These are phyloP conservation scores for Rotaria socialis DNA, from an alignment of 2,888 invertebrate species.

Conservation along the genomic window DNA sequence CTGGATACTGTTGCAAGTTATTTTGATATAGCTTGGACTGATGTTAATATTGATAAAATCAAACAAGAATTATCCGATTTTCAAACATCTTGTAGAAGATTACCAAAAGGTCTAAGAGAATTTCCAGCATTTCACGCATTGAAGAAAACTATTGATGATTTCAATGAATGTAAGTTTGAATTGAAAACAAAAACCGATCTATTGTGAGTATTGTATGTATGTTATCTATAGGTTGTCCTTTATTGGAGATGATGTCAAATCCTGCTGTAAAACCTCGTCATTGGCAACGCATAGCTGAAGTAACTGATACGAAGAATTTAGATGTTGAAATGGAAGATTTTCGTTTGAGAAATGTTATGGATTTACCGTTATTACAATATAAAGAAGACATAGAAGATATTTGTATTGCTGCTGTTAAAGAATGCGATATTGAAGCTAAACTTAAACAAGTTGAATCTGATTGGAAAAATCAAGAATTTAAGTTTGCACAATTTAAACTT, in stretches of 20 bases:
- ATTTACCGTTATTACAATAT: constrained; percentile 83
- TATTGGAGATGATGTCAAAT: constrained; percentile 89
- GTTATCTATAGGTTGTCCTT: constrained; percentile 66
- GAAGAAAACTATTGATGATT: constrained; percentile 91
- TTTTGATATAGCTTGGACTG: constrained; percentile 92
- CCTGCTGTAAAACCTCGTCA: constrained; percentile 94
- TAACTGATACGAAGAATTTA: constrained; percentile 74
- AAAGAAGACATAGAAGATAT: constrained; percentile 97
- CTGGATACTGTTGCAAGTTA: constrained; percentile 91
- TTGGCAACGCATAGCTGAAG: constrained; percentile 89
- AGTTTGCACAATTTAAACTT: constrained; percentile 89
- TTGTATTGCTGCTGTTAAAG: constrained; percentile 94
- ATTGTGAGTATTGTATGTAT: not conserved
- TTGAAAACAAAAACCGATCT: not conserved
- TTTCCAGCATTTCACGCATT: constrained; percentile 94
- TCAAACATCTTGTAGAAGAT: constrained; percentile 81
- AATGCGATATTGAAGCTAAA: constrained; percentile 93
- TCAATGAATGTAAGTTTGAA: constrained; percentile 68
- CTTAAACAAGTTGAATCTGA: constrained; percentile 86
- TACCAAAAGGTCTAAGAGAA: constrained; percentile 82
- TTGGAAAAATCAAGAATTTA: constrained; percentile 79
- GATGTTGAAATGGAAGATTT: constrained; percentile 88
- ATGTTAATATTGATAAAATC: constrained; percentile 90
- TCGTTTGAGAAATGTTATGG: constrained; percentile 84
- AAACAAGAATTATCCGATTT: constrained; percentile 94